Percentiles rank a stretch among this genome's conserved stretches.
Evolutionary conservation across 1,140 invertebrate species (phyloP).

Genomic region (Pteromalus puparum): DNA sequence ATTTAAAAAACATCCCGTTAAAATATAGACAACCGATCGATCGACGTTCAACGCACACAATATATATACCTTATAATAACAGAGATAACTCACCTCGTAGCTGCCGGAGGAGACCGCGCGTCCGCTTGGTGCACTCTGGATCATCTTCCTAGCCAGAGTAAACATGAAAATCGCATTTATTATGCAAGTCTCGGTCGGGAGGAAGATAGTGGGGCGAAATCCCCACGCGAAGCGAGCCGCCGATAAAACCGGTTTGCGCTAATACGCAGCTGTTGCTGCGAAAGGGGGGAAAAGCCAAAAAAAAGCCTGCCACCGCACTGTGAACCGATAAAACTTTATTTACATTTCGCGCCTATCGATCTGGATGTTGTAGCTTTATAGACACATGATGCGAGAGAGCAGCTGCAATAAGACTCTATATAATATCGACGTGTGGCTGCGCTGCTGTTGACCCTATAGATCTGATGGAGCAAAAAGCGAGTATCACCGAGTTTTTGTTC

Average conservation of each 20-base stretch:
- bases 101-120: slow-evolving; percentile 12
- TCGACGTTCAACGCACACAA: no score
- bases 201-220: neutral
- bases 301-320: neutral
- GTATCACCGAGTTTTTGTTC: no score
- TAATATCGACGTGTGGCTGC: no score
- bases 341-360: no score
- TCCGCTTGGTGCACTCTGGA: slow-evolving; percentile 40
- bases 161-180: slow-evolving; percentile 54
- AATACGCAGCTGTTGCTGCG: neutral
- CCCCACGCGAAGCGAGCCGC: neutral
- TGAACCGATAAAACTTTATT: neutral
- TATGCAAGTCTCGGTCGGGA: slow-evolving; percentile 28
- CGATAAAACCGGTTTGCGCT: slow-evolving; percentile 42
- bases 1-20: neutral
- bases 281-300: neutral
- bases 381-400: no score
- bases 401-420: no score
- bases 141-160: slow-evolving; percentile 55
- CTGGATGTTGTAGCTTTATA: no score
- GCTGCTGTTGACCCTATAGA: no score
- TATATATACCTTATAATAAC: no score
- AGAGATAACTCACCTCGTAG: slow-evolving; percentile 61
- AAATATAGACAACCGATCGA: neutral
- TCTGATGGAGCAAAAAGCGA: no score